Percentiles rank a stretch among this genome's conserved stretches.
These are phyloP conservation scores for Synanthedon myopaeformis DNA, from an alignment of 2,888 invertebrate genomes.

Conservation along the genomic window DNA sequence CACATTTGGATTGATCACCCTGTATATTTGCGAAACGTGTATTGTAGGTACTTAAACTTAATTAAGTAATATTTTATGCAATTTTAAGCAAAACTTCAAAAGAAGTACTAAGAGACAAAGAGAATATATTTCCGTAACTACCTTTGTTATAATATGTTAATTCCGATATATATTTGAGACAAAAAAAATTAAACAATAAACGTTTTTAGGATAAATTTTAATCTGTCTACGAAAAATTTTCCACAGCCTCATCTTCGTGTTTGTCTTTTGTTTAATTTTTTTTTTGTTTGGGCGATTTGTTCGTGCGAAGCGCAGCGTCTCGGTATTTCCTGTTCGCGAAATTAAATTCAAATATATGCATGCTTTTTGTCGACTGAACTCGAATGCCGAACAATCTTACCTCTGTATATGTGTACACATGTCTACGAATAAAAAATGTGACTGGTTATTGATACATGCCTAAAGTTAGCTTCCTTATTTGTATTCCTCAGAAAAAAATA, in stretches of 20 bases:
- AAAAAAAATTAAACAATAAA: too few relatives aligned
- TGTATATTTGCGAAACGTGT: too few relatives aligned
- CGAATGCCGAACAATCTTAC: neutral
- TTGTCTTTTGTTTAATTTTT: constrained; percentile 17
- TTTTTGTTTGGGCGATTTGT: constrained; percentile 26
- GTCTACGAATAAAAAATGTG: neutral
- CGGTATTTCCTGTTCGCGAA: constrained; percentile 60
- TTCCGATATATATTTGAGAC: too few relatives aligned
- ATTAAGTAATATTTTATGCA: too few relatives aligned
- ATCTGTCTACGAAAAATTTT: neutral
- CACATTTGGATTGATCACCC: too few relatives aligned
- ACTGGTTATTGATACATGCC: neutral
- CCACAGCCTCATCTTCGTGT: neutral
- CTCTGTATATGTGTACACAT: neutral
- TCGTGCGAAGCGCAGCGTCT: constrained; percentile 29
- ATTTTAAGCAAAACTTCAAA: too few relatives aligned
- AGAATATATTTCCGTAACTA: too few relatives aligned
- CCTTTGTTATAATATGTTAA: too few relatives aligned
- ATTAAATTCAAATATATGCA: constrained; percentile 64
- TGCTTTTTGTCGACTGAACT: constrained; percentile 48
- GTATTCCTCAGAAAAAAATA: too few relatives aligned
- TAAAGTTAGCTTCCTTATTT: too few relatives aligned
- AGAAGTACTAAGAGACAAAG: too few relatives aligned
- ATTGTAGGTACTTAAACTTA: too few relatives aligned
- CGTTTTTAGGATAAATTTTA: neutral